These are phyloP conservation scores for Orius insidiosus DNA, from an alignment of 1,140 invertebrate genomes.

Conservation along the genomic window DNA sequence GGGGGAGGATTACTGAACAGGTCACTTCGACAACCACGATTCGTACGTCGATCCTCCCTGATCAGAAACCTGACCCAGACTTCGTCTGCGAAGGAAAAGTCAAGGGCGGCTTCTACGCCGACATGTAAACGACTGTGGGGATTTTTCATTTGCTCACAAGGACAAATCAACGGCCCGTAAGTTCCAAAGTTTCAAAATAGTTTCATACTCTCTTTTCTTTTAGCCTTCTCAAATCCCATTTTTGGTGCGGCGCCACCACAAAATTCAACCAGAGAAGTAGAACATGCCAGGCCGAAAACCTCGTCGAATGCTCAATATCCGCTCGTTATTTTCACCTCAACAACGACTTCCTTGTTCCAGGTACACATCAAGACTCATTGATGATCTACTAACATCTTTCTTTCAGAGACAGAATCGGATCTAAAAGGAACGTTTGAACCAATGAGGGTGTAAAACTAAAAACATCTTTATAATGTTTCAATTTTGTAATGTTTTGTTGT, in stretches of 20 bases:
- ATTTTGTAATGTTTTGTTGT: too few relatives aligned
- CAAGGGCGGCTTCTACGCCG: constrained; percentile 41
- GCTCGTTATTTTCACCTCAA: constrained; percentile 23
- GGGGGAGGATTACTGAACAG: background rate
- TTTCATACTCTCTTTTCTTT: background rate
- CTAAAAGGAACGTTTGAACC: too few relatives aligned
- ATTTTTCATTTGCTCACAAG: constrained; percentile 27
- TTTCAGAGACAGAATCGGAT: too few relatives aligned
- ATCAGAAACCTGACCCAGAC: constrained; percentile 29
- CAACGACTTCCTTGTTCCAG: constrained; percentile 17
- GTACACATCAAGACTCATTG: constrained; percentile 6
- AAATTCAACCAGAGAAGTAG: constrained; percentile 26
- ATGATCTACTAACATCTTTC: too few relatives aligned
- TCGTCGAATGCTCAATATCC: constrained; percentile 23
- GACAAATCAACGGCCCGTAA: constrained; percentile 21
- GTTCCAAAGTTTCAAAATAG: constrained; percentile 6
- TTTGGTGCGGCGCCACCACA: constrained; percentile 26
- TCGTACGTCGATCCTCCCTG: background rate
- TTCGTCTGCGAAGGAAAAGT: constrained; percentile 39
- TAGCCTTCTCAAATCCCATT: constrained; percentile 24
- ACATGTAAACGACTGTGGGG: constrained; percentile 33
- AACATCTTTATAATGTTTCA: too few relatives aligned
- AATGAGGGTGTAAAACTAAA: too few relatives aligned
- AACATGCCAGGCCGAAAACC: constrained; percentile 22
- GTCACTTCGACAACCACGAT: background rate